Evolutionary conservation across 2,113 vertebrate species (phyloP).

Genomic region (Neoarius graeffei): DNA sequence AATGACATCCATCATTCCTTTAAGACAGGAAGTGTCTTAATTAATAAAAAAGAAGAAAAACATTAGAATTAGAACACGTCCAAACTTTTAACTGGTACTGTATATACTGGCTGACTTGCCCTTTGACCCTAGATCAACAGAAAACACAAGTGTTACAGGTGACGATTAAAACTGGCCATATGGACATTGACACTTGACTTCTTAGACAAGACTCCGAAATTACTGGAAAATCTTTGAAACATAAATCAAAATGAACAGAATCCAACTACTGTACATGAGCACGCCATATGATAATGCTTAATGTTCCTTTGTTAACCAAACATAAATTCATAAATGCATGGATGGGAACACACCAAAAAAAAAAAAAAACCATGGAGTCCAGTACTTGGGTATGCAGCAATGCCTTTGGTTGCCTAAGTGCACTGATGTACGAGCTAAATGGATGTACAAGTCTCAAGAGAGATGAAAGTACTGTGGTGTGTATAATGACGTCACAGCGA

Average conservation of each 20-base stretch:
- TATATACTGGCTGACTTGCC: neutral
- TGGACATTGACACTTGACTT: conserved; percentile 32
- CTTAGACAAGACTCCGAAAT: neutral
- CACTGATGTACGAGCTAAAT: conserved; percentile 9
- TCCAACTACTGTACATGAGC: neutral
- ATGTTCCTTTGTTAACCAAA: neutral
- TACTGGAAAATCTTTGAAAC: neutral
- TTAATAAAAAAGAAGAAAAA: no score
- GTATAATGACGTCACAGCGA: conserved; percentile 6
- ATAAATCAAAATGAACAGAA: neutral
- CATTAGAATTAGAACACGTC: no score
- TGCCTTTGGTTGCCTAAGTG: neutral
- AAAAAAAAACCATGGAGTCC: neutral
- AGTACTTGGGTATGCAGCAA: neutral
- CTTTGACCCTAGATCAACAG: neutral
- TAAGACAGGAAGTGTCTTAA: no score
- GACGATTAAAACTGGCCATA: neutral
- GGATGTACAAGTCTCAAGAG: conserved; percentile 15
- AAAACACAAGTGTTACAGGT: neutral
- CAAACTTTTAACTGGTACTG: no score
- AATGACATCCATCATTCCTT: no score
- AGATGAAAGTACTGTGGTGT: conserved; percentile 16
- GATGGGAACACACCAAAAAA: neutral
- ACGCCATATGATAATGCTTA: neutral
- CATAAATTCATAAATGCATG: neutral